Evolutionary conservation across 35 echinoderm and acorn worm genomes (phyloP).

Genomic region (Apostichopus parvimensis): DNA sequence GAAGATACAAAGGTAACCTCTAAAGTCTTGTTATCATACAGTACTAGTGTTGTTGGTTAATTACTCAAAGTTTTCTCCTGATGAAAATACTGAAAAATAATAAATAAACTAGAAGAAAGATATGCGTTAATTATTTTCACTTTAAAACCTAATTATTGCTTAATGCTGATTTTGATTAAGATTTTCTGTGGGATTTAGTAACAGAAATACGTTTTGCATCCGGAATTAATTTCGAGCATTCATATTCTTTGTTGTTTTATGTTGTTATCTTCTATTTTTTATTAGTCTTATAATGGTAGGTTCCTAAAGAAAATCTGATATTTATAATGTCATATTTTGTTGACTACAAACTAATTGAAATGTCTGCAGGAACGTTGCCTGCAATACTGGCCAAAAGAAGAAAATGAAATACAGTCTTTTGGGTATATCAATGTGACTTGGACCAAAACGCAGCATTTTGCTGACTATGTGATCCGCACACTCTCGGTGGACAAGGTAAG

Average conservation of each 20-base stretch:
- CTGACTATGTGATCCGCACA: neutral
- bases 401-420: neutral
- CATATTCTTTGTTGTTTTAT: neutral
- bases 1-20: slow-evolving; percentile 72
- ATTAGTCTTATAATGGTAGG: neutral
- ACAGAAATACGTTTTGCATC: neutral
- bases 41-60: too few relatives aligned
- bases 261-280: neutral
- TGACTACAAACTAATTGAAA: neutral
- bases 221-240: neutral
- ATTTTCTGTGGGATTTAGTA: too few relatives aligned
- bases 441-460: neutral
- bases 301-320: neutral
- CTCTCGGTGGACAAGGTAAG: neutral
- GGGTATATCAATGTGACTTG: neutral
- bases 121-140: too few relatives aligned
- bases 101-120: too few relatives aligned
- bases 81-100: too few relatives aligned
- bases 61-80: too few relatives aligned
- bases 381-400: neutral
- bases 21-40: neutral
- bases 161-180: too few relatives aligned
- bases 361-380: neutral
- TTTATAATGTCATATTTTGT: neutral
- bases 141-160: too few relatives aligned